phyloP scores from a whole-genome alignment of 1,140 invertebrate species.

The Hylyphantes graminicola region DNA sequence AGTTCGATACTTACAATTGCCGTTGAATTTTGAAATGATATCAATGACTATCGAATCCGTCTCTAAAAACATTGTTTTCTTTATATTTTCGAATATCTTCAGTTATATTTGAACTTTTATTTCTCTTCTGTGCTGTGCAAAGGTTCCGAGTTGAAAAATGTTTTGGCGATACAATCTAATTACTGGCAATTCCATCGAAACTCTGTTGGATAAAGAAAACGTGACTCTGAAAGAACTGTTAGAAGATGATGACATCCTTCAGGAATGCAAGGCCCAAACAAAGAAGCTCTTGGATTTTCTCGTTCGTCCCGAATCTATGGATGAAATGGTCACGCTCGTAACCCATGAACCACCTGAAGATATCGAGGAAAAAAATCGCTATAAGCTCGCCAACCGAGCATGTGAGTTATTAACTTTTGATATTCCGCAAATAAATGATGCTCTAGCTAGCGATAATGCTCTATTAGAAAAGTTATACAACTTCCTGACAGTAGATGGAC shows the following conservation, averaged over 20 bases:
- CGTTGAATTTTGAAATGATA: no score
- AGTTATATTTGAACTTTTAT: neutral
- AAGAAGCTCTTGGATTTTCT: constrained; percentile 91
- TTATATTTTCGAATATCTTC: no score
- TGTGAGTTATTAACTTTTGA: constrained; percentile 94
- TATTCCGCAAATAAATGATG: constrained; percentile 85
- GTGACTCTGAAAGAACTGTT: constrained; percentile 88
- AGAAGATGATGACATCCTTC: constrained; percentile 93
- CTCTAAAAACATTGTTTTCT: no score
- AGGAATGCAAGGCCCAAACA: constrained; percentile 94
- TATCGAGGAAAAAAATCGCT: constrained; percentile 80
- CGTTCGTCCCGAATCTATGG: constrained; percentile 82
- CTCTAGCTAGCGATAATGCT: constrained; percentile 80
- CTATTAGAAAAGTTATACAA: constrained; percentile 84
- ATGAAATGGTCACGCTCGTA: constrained; percentile 86
- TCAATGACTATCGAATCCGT: no score
- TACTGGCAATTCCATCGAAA: constrained; percentile 79
- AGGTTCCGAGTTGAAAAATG: constrained; percentile 70
- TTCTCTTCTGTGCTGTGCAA: neutral
- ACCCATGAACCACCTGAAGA: constrained; percentile 85
- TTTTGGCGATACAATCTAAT: constrained; percentile 84
- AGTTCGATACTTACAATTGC: no score
- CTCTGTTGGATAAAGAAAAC: constrained; percentile 84
- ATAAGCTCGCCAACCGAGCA: constrained; percentile 86
- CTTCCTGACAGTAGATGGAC: constrained; percentile 86